Evolutionary conservation across 2,797 vertebrate species (phyloP), one percentile per base, ranked within the genome.

Genomic region (Catamblyrhynchus diadema): DNA sequence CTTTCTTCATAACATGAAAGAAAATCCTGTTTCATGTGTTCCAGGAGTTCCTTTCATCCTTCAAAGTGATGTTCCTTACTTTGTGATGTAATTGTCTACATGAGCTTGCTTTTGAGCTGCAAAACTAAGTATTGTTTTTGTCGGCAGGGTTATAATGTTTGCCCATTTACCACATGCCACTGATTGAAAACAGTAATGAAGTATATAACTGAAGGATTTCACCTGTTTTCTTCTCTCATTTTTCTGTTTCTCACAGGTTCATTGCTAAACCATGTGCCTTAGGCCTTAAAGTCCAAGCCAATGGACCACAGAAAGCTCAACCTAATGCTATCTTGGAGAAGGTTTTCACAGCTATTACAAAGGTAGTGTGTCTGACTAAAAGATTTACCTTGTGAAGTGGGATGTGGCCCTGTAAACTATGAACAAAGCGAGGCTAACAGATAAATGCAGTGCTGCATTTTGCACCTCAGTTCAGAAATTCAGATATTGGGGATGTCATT

Each of bases 281-380:
- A 98, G 99, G 99, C 91, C 98, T 99, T 95, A 99, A 99, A 97
- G 99, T 99, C 94, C 99, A 99, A 98, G 98, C 98, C 86, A 99
- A 97, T 10, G 99, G 99, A 95, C 99, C 99, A 15, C 99, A 99
- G 86, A 99, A 98, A 97, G 99, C 99, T 79, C 99, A 99, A 86
- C 99, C 98, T 92, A 99, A 99, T 72, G 99, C 99, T 59, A 99
- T 99, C 91, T 96, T 99, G 98, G 99, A 99, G 97, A 99, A 99
- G 97, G 99, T 99, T 94, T 99, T 99, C 98, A 99, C 99, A 51
- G 99, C 99, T 42, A 99, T 99, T 94, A 99, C 99, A 67, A 99
- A 99, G 99, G 99, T 99, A 98, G 8, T 69, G 56, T 95, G 88
- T 73, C 44, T 69, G 41, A 59, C 8, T 48, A 37, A 59, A 79